A percentile compares a stretch with the other conserved stretches of the same genome.
phyloP scores from a whole-genome alignment of 2,797 vertebrate genomes.

The Hippoglossus hippoglossus region DNA sequence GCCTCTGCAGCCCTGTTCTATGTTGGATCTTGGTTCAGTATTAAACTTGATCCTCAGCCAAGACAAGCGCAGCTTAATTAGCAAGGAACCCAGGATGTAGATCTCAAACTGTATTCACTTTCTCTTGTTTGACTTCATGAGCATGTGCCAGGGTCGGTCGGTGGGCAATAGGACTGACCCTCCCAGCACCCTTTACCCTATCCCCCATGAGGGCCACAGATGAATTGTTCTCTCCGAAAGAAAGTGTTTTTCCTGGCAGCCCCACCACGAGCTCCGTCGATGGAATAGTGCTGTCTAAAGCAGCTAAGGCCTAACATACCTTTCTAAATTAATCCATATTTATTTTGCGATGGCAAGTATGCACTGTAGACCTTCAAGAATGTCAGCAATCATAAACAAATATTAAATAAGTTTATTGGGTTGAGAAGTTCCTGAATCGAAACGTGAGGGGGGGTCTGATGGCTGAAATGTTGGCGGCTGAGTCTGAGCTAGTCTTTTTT shows the following conservation, averaged over 20 bases:
- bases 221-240: slow-evolving; percentile 69
- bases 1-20: slow-evolving; percentile 42
- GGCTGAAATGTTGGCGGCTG: slow-evolving; percentile 35
- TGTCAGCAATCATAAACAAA: slow-evolving; percentile 62
- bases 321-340: slow-evolving; percentile 63
- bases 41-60: slow-evolving; percentile 75
- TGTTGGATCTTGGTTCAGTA: slow-evolving; percentile 74
- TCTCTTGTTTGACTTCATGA: slow-evolving; percentile 60
- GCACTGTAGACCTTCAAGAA: slow-evolving; percentile 46
- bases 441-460: slow-evolving; percentile 54
- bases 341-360: slow-evolving; percentile 48
- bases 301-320: slow-evolving; percentile 49
- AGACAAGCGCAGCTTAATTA: slow-evolving; percentile 80
- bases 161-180: slow-evolving; percentile 68
- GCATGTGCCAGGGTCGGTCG: slow-evolving; percentile 59
- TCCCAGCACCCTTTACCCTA: slow-evolving; percentile 55
- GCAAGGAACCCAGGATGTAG: slow-evolving; percentile 58
- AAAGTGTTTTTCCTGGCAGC: slow-evolving; percentile 79
- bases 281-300: slow-evolving; percentile 54
- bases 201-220: slow-evolving; percentile 62
- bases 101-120: slow-evolving; percentile 62
- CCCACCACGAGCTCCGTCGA: slow-evolving; percentile 22
- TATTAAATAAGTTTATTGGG: slow-evolving; percentile 45
- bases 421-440: slow-evolving; percentile 56
- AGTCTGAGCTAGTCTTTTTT: slow-evolving; percentile 30